These are phyloP conservation scores for Drosophila tanythrix DNA, from an alignment of 2,888 invertebrate genomes.

Conservation along the genomic window DNA sequence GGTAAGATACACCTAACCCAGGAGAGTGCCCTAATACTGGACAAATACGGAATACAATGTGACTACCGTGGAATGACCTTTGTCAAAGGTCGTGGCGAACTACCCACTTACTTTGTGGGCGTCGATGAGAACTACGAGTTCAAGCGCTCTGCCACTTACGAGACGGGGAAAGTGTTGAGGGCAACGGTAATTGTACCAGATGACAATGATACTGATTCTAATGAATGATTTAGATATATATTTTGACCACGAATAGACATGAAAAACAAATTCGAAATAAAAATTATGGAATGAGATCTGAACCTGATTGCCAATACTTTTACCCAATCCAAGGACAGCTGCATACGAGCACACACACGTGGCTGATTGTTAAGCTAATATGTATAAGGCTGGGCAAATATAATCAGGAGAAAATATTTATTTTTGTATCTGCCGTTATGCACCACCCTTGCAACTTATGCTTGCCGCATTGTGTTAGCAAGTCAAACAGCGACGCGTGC, in stretches of 20 bases:
- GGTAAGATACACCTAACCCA: conserved; percentile 92
- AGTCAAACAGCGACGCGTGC: conserved; percentile 52
- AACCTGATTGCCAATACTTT: conserved; percentile 12
- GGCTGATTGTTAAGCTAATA: conserved; percentile 35
- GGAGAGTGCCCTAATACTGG: conserved; percentile 89
- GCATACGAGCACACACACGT: conserved; percentile 27
- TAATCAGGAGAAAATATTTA: conserved; percentile 37
- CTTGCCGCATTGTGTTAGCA: conserved; percentile 2
- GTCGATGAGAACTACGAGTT: conserved; percentile 87
- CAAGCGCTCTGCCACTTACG: background rate
- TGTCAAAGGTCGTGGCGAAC: conserved; percentile 89
- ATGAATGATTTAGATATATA: background rate
- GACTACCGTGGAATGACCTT: conserved; percentile 88
- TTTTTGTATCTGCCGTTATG: background rate
- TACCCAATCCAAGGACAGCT: conserved; percentile 11
- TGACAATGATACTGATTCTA: background rate
- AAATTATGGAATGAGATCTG: background rate
- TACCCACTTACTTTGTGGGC: conserved; percentile 90
- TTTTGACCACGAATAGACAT: background rate
- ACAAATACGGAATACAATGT: conserved; percentile 89
- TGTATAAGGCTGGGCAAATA: conserved; percentile 43
- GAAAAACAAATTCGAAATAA: background rate
- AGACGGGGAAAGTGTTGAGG: background rate
- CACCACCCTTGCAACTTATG: conserved; percentile 14
- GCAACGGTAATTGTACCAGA: background rate